phyloP scores from a whole-genome alignment of 2,888 invertebrate species.

The Hypselothyrea guttata region DNA sequence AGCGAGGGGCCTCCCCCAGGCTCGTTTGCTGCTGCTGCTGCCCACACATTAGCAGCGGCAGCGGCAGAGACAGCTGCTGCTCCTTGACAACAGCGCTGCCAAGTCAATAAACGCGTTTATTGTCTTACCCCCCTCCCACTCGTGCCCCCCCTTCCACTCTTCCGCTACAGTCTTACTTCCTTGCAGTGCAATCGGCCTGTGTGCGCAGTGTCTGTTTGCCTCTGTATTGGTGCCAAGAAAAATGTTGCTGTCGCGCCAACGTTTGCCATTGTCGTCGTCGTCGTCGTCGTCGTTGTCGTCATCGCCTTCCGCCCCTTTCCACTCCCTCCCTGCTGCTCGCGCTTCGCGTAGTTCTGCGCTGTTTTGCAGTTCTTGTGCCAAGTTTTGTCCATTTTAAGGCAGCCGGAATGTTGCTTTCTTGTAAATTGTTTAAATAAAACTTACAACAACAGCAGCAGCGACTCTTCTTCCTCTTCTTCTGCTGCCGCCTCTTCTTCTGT shows the following conservation, averaged over 20 bases:
- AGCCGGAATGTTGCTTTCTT: constrained; percentile 77
- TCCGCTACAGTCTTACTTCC: constrained; percentile 35
- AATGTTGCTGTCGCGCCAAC: constrained; percentile 75
- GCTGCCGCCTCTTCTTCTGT: constrained; percentile 25
- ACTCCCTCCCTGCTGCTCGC: background rate
- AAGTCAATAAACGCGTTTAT: constrained; percentile 79
- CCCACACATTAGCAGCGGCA: constrained; percentile 49
- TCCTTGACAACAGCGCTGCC: constrained; percentile 36
- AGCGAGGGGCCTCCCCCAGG: constrained; percentile 11
- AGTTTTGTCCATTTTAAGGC: constrained; percentile 78
- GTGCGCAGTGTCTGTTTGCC: constrained; percentile 69
- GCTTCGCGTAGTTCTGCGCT: constrained; percentile 40
- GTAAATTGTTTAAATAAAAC: constrained; percentile 76
- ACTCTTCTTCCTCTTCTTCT: constrained; percentile 24
- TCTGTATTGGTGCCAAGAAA: constrained; percentile 69
- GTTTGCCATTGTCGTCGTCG: constrained; percentile 70
- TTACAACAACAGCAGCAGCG: constrained; percentile 55
- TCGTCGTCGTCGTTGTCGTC: constrained; percentile 34
- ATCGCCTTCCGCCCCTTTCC: constrained; percentile 8
- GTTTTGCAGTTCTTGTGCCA: constrained; percentile 66
- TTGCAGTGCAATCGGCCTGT: constrained; percentile 50
- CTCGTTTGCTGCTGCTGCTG: constrained; percentile 42
- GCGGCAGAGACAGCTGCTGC: constrained; percentile 15
- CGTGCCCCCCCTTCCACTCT: background rate
- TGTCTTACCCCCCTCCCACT: constrained; percentile 58